Conservation (phyloP, 2,797 vertebrate genomes). For the Halcyon chelicuti region DNA sequence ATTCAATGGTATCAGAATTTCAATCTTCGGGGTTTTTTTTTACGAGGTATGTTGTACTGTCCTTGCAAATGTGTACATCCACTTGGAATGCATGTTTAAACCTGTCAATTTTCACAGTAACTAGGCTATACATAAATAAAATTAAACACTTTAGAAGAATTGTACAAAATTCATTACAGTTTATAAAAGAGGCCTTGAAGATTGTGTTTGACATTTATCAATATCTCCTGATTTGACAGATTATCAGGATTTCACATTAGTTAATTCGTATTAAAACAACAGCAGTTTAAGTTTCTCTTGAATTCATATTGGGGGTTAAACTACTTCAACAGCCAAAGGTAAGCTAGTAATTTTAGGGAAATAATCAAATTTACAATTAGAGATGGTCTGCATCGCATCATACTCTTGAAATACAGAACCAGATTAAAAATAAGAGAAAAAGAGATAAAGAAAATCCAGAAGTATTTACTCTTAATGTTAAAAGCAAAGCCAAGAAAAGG, state of each 20-base stretch:
- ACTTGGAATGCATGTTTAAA: neutral
- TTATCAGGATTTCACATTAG: neutral
- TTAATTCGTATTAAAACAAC: neutral
- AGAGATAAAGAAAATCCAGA: accelerated
- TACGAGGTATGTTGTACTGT: neutral
- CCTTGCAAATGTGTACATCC: neutral
- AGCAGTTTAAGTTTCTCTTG: neutral
- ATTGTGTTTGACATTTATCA: neutral
- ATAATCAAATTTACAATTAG: neutral
- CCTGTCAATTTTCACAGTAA: neutral
- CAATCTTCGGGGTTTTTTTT: neutral
- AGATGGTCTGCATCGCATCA: neutral
- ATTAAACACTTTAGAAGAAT: neutral
- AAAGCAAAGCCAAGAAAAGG: neutral
- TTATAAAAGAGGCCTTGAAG: neutral
- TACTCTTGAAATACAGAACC: neutral
- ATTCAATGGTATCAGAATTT: neutral
- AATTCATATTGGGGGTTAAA: neutral
- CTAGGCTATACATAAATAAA: neutral
- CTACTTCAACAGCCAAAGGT: neutral
- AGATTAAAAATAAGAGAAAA: neutral
- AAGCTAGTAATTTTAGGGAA: neutral
- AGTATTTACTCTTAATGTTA: neutral
- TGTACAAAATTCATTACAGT: neutral
- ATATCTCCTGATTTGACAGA: neutral